phyloP scores from a whole-genome alignment of 2,797 vertebrate species.

The Pipistrellus pipistrellus region DNA sequence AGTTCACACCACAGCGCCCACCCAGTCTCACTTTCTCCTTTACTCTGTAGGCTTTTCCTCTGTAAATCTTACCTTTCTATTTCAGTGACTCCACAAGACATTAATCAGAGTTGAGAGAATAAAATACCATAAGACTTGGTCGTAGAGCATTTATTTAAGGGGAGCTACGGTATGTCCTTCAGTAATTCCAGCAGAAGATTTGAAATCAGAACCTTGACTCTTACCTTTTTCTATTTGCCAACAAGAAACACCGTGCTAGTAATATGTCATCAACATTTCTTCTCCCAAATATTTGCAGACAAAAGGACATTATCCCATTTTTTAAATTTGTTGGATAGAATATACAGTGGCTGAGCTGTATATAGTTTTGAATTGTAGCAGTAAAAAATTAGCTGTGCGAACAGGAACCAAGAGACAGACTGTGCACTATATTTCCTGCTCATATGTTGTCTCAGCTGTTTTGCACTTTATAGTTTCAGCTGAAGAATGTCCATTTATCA shows the following conservation, averaged over 20 bases:
- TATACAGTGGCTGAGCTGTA: slow-evolving; percentile 15
- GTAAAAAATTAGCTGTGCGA: slow-evolving; percentile 67
- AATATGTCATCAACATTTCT: background rate
- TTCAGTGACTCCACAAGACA: background rate
- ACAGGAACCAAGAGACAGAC: slow-evolving; percentile 73
- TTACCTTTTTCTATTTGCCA: background rate
- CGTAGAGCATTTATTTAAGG: background rate
- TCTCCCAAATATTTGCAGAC: slow-evolving; percentile 6
- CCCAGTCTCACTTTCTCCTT: background rate
- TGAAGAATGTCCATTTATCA: slow-evolving; percentile 85
- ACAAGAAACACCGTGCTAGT: background rate
- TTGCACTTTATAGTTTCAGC: slow-evolving; percentile 80
- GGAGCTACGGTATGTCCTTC: background rate
- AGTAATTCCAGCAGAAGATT: background rate
- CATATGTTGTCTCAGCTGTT: slow-evolving; percentile 84
- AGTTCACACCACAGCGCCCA: background rate
- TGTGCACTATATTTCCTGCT: slow-evolving; percentile 76
- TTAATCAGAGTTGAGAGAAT: background rate
- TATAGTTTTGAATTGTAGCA: slow-evolving; percentile 60
- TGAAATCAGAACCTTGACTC: background rate
- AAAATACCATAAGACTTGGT: background rate
- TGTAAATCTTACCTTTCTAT: background rate
- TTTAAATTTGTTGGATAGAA: background rate
- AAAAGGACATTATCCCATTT: background rate
- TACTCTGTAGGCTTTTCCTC: background rate